These are phyloP conservation scores for Rapana venosa DNA, from an alignment of 2,888 invertebrate genomes.

Conservation along the genomic window DNA sequence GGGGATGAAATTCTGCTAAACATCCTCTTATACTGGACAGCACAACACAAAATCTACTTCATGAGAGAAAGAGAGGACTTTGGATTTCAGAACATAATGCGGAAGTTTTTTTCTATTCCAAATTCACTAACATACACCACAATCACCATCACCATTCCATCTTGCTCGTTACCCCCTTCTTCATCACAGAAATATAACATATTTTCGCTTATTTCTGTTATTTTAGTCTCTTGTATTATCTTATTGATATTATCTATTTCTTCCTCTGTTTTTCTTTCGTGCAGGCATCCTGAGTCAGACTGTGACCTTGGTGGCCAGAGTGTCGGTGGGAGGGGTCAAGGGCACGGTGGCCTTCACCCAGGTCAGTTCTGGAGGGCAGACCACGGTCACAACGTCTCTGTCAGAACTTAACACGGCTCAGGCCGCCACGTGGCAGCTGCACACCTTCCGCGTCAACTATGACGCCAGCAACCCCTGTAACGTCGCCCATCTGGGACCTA, in stretches of 20 bases:
- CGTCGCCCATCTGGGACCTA: slow-evolving; percentile 21
- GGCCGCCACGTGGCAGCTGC: slow-evolving; percentile 33
- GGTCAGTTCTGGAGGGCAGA: background rate
- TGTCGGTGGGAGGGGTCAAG: slow-evolving; percentile 34
- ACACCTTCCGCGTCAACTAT: slow-evolving; percentile 42
- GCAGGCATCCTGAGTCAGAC: slow-evolving; percentile 9
- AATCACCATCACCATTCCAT: background rate
- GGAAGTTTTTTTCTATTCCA: too few species aligned
- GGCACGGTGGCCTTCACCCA: slow-evolving; percentile 35
- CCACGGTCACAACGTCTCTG: background rate
- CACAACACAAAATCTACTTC: too few species aligned
- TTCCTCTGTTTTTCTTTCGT: too few species aligned
- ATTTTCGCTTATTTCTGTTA: too few species aligned
- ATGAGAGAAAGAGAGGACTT: too few species aligned
- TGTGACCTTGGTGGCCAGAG: background rate
- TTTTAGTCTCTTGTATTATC: background rate
- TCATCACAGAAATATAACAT: too few species aligned
- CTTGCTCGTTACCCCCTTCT: background rate
- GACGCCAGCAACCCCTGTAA: slow-evolving; percentile 43
- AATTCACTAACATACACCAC: too few species aligned
- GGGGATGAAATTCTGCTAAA: too few species aligned
- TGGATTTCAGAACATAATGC: too few species aligned
- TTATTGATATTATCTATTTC: background rate
- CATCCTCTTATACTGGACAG: too few species aligned
- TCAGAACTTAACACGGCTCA: background rate